Percentiles rank a stretch among this genome's conserved stretches.
Evolutionary conservation across 2,797 vertebrate species (phyloP).

Genomic region (Amphiprion clarkii): DNA sequence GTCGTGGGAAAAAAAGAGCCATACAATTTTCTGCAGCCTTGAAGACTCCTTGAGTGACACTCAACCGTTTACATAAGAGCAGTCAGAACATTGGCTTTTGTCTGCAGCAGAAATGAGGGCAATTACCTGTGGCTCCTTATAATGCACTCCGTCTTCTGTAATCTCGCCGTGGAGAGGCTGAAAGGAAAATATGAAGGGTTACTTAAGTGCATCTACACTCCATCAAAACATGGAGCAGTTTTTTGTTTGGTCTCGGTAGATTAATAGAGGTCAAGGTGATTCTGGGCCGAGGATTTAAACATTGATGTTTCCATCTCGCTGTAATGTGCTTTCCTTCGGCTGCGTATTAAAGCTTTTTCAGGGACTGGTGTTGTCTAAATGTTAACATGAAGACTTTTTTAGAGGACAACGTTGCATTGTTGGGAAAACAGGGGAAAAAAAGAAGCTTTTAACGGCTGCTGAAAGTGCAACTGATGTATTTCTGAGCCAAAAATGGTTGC

Average conservation of each 20-base stretch:
- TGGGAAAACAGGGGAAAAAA: too few species aligned
- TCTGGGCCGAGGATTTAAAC: slow-evolving; percentile 25
- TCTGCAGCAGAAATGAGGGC: slow-evolving; percentile 72
- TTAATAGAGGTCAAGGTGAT: slow-evolving; percentile 40
- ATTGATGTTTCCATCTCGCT: not conserved
- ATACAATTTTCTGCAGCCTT: slow-evolving; percentile 70
- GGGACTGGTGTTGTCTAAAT: not conserved
- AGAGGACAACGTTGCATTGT: not conserved
- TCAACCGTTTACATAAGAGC: slow-evolving; percentile 70
- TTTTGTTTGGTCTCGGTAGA: slow-evolving; percentile 16
- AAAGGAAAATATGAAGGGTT: slow-evolving; percentile 61
- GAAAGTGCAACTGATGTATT: not conserved
- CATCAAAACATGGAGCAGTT: slow-evolving; percentile 40
- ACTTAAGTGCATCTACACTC: slow-evolving; percentile 58
- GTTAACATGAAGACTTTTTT: not conserved
- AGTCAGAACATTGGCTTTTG: slow-evolving; percentile 80
- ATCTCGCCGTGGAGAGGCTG: slow-evolving; percentile 56
- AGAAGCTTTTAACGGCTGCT: not conserved
- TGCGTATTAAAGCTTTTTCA: not conserved
- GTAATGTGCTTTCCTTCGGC: not conserved
- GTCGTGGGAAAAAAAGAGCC: slow-evolving; percentile 47
- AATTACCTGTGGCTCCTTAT: slow-evolving; percentile 67
- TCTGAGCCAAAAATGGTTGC: not conserved
- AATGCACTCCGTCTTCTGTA: slow-evolving; percentile 43
- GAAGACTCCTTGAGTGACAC: slow-evolving; percentile 79